Evolutionary conservation across 2,113 vertebrate species (phyloP).

Genomic region (Xenopus tropicalis): DNA sequence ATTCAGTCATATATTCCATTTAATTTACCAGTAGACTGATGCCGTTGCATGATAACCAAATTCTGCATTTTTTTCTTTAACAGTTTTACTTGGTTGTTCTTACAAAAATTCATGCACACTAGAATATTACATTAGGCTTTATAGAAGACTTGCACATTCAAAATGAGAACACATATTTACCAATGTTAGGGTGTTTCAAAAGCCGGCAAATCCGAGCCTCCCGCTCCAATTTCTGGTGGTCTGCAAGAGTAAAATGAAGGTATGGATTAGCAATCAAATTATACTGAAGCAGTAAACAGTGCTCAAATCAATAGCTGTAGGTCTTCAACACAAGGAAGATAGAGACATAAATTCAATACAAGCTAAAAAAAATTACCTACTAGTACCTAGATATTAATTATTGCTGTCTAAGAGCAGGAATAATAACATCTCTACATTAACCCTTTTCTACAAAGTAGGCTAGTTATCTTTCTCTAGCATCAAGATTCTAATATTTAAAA

Average conservation of each 20-base stretch:
- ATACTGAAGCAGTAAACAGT: neutral
- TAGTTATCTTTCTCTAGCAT: too few species aligned
- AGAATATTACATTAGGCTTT: too few species aligned
- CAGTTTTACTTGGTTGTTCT: too few species aligned
- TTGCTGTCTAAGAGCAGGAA: neutral
- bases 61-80: too few species aligned
- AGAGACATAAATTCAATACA: constrained; percentile 57
- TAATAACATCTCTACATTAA: neutral
- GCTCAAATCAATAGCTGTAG: constrained; percentile 59
- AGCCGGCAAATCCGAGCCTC: constrained; percentile 93
- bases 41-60: neutral
- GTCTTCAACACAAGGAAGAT: constrained; percentile 52
- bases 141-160: too few species aligned
- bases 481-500: too few species aligned
- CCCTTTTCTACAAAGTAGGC: too few species aligned
- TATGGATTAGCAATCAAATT: neutral
- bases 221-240: constrained; percentile 96
- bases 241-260: constrained; percentile 57
- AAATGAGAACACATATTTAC: constrained; percentile 61
- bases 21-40: constrained; percentile 15
- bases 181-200: constrained; percentile 92
- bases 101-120: too few species aligned
- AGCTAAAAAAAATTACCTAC: constrained; percentile 46
- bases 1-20: constrained; percentile 8
- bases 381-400: constrained; percentile 49